Evolutionary conservation across 2,888 invertebrate genomes (phyloP).

Genomic region (Zaprionus bogoriensis): DNA sequence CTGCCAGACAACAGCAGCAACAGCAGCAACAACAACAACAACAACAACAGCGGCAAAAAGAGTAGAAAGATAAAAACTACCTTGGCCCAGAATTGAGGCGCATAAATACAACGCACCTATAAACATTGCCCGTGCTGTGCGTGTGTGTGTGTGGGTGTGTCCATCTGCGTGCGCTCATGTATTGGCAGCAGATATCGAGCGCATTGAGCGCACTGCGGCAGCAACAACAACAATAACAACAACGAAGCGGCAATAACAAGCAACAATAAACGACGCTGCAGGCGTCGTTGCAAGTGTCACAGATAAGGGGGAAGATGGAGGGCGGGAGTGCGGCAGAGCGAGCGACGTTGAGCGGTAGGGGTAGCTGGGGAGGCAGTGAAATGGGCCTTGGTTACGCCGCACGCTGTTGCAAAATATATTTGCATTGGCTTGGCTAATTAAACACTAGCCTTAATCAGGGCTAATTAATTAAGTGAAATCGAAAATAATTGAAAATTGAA

Average conservation of each 20-base stretch:
- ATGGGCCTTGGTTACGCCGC: no score
- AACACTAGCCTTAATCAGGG: no score
- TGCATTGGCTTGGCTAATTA: no score
- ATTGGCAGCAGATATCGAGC: conserved; percentile 70
- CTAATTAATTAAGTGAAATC: no score
- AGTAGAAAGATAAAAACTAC: conserved; percentile 78
- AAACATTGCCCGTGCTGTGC: conserved; percentile 43
- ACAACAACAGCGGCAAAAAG: conserved; percentile 34
- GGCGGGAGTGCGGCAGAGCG: background rate
- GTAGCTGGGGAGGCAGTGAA: no score
- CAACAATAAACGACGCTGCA: conserved; percentile 54
- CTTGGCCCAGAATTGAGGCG: conserved; percentile 77
- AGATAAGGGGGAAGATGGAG: conserved; percentile 1
- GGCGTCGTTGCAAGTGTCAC: conserved; percentile 1
- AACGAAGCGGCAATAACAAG: conserved; percentile 42
- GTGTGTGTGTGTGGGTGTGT: conserved; percentile 43
- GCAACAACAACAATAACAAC: conserved; percentile 24
- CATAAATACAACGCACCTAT: conserved; percentile 71
- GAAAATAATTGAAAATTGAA: no score
- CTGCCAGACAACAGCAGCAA: conserved; percentile 48
- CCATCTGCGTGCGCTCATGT: conserved; percentile 36
- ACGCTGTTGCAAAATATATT: no score
- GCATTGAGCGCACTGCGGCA: conserved; percentile 49
- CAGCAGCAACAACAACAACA: no score
- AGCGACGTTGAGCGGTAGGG: no score